Base-by-base conservation (phyloP, 2,888 invertebrate species). In the Cepaea hortensis region DNA sequence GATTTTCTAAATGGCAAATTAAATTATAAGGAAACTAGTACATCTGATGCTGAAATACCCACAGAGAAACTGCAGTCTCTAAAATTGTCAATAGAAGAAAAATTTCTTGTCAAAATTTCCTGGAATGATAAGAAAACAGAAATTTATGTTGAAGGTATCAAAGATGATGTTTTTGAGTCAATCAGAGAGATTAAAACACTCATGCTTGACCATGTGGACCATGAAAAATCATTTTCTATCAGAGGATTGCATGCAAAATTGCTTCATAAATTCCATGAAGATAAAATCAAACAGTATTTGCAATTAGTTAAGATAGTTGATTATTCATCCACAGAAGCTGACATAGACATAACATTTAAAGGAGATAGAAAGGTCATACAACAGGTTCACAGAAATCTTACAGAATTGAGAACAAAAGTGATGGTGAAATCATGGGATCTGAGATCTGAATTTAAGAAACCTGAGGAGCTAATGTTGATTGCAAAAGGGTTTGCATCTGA, bases 121-220 rank as follows among this genome's bases (percentile, higher is more conserved):
- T 84, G 84, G 76, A 76, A 18, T 65, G 76, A 62, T 18, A 76
- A 76, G 6, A 46, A 55, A 13, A 23, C 4, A 48, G n/a, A 61
- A 35, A 76, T 84, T 18, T 15, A n/a, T 65, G 65, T 84, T 75
- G 76, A 76, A 46, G 84, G 84, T 11, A 48, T 84, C 62, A 84
- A 65, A 23, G 84, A 84, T 76, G 84, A 84, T 84, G 84, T 84
- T 20, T 18, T 76, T 61, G 46, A 46, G 20, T 23, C 76, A 46
- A 18, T 13, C 7, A 76, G 15, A 76, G 62, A 84, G 15, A n/a
- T 84, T 23, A 15, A 84, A 65, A 35, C n/a, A 20, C 35, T 84
- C 15, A 18, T 84, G 9, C n/a, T 76, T 23, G 84, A 84, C 46
- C 15, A 11, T 65, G 61, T 11, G 20, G 62, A 62, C 62, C 13